phyloP scores from a whole-genome alignment of 2,113 vertebrate genomes.

The Tonatia bakeri region DNA sequence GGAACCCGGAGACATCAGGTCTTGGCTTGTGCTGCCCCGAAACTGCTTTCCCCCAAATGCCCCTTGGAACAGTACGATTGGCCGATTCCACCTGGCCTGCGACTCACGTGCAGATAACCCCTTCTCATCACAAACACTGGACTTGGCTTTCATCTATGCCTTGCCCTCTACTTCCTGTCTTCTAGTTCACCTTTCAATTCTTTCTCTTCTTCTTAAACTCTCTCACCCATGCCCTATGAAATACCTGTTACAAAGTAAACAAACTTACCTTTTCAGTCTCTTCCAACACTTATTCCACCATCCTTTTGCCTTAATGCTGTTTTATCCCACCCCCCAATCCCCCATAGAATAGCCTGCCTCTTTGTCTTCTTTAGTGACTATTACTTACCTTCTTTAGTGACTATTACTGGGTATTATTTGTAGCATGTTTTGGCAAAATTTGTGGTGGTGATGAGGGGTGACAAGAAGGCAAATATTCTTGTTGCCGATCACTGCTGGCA shows the following conservation, averaged over 20 bases:
- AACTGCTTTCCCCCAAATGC: not conserved
- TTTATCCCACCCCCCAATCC: not conserved
- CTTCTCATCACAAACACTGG: not conserved
- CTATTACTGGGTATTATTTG: not conserved
- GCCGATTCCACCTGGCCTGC: not conserved
- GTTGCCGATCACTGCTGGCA: not conserved
- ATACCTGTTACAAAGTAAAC: not conserved
- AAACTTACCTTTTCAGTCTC: not conserved
- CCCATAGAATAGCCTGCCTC: not conserved
- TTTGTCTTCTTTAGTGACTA: not conserved
- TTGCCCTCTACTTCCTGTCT: not conserved
- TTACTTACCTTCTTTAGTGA: not conserved
- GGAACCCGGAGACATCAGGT: not conserved
- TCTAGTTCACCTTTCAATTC: not conserved
- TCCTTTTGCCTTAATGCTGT: not conserved
- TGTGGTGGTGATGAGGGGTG: too few species aligned
- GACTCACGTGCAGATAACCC: not conserved
- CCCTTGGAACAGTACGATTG: not conserved
- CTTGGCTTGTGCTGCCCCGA: not conserved
- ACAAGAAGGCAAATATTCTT: not conserved
- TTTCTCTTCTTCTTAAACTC: not conserved
- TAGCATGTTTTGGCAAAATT: not conserved
- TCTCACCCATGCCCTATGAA: not conserved
- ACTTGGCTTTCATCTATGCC: not conserved
- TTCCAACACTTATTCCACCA: not conserved